Evolutionary conservation across 2,113 vertebrate genomes (phyloP), one percentile per base, ranked within the genome.

Genomic region (Pogonocichla stellata): DNA sequence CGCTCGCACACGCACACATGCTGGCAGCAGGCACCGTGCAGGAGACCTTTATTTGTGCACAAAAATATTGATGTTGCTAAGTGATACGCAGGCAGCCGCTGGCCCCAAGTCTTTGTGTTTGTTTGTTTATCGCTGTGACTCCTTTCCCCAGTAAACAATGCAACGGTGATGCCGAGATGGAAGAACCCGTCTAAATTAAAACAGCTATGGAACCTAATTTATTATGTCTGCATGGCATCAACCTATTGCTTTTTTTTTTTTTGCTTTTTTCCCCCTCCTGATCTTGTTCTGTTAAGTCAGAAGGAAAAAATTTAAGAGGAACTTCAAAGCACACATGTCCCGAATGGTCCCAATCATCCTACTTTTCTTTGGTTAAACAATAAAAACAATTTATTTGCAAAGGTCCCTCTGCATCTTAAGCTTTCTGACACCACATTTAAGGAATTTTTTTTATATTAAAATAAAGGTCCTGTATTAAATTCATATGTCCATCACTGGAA

Each of bases 21-120:
- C 74, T 60, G 86, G 53, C 88, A 94, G 87, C 89, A 79, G 33
- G 81, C 62, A 80, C 91, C 5, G 62, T 45, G 91, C 47, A 96
- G 86, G 90, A 96, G 96, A 87, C 80, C 91, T 97, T 97, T 98
- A 97, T 97, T 97, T 98, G 91, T 93, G 95, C 97, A 98, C 91
- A 95, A 92, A 98, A 98, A 98, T 97, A 98, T 97, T 98, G 97
- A 98, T 97, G 97, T 98, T 98, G 97, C 98, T 98, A 97, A 98
- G 97, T 94, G 96, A 98, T 95, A 89, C 5, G 0, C 85, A 71
- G 94, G 84, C 72, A 57, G 97, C 91, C 92, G 54, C 73, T 8
- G 92, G 91, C 85, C 86, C 1, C 36, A 47, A 92, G 90, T 93
- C 91, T 97, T 96, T 96, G 91, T 96, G 86, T 95, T 95, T 97